These are phyloP conservation scores for Ctenochaetus hawaiiensis DNA, from an alignment of 2,797 vertebrate species.

Conservation along the genomic window DNA sequence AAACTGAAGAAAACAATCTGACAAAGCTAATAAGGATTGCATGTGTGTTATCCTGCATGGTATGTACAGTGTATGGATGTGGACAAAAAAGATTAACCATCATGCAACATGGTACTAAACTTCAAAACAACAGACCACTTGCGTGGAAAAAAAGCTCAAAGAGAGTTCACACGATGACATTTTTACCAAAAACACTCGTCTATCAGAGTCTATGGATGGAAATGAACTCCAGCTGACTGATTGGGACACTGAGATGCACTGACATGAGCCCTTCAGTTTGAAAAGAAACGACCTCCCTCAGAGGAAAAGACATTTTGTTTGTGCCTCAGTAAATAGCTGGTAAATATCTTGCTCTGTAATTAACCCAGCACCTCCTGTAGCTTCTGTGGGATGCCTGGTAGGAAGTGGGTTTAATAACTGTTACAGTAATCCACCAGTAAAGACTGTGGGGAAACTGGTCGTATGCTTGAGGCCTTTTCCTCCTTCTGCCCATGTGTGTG, in stretches of 20 bases:
- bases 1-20: not conserved
- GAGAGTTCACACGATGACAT: not conserved
- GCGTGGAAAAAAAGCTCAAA: not conserved
- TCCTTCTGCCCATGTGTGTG: conserved; percentile 58
- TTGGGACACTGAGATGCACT: not conserved
- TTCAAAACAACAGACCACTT: not conserved
- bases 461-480: conserved; percentile 43
- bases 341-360: conserved; percentile 51
- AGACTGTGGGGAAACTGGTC: conserved; percentile 41
- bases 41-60: conserved; percentile 9
- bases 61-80: not conserved
- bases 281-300: not conserved
- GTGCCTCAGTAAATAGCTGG: conserved; percentile 3
- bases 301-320: conserved; percentile 23
- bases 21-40: not conserved
- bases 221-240: not conserved
- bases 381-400: conserved; percentile 36
- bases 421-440: conserved; percentile 62
- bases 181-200: not conserved
- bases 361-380: conserved; percentile 48
- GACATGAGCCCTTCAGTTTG: not conserved
- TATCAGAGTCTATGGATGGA: not conserved
- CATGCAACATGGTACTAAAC: not conserved
- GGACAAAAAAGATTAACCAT: not conserved
- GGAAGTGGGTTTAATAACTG: conserved; percentile 53